Evolutionary conservation across 2,797 vertebrate species (phyloP), one percentile per base, ranked within the genome.

Genomic region (Heliangelus exortis): DNA sequence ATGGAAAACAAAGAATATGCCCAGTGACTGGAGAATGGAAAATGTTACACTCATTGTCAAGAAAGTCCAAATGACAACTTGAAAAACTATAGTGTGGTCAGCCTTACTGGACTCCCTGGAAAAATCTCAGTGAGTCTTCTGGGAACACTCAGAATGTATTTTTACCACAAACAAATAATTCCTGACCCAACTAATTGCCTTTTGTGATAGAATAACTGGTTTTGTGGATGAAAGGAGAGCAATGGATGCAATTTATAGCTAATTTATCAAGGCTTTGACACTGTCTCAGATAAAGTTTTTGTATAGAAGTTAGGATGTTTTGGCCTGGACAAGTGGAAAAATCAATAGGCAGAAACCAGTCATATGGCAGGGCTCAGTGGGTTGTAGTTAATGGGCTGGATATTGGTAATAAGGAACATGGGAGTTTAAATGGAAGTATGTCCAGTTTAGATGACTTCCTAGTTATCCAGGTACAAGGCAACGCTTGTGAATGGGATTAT

Each of bases 291-390:
- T 51, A 39, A 33, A 29, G 17, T 33, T 71, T 10, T 23, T 57
- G 7, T 23, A 17, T 25, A 45, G 65, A 83, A 65, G 2, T 19
- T 33, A 15, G 6, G 23, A 71, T 1, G 0, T 29, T 59, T 55
- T 51, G 26, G 20, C 15, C 34, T 63, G 22, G 7, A n/a, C 50
- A 12, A 5, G 13, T 72, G 53, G 45, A 53, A 77, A 75, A 82
- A 76, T 19, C 0, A 0, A 14, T 29, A 57, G 31, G 2, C 51
- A 55, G 62, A 75, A 88, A 31, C 20, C 1, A 1, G 3, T 14
- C 15, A 41, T 47, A 48, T 41, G 17, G 36, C 21, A 55, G 31
- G 8, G 14, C 20, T 61, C 17, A 62, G 48, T 48, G 25, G 8
- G 8, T 48, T 25, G 29, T 34, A 1, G 29, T 41, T 68, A 48